Conservation (phyloP, 2,797 vertebrate genomes). For the Malacoraja senta region DNA sequence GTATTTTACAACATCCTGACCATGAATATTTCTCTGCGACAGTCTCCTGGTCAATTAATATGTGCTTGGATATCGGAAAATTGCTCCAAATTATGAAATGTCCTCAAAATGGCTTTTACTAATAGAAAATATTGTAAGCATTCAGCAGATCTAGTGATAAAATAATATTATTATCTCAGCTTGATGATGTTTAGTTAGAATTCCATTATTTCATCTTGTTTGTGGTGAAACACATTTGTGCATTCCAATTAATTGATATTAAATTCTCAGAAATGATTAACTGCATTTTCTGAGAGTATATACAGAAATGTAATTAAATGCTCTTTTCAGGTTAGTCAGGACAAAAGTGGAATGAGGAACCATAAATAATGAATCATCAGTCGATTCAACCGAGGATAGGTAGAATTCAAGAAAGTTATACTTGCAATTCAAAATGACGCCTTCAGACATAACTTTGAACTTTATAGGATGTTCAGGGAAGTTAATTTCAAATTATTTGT, state of each 20-base stretch:
- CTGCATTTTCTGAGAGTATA: background rate
- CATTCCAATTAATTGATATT: conserved; percentile 14
- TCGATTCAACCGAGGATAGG: too few species aligned
- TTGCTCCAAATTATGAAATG: background rate
- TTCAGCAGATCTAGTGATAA: background rate
- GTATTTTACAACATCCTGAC: background rate
- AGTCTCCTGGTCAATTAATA: background rate
- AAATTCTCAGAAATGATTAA: background rate
- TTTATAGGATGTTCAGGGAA: background rate
- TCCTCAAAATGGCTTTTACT: background rate
- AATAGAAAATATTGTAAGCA: background rate
- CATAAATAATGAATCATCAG: background rate
- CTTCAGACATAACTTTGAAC: background rate
- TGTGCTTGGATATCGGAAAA: background rate
- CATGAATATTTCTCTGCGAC: background rate
- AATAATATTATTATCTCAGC: background rate
- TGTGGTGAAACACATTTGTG: too few species aligned
- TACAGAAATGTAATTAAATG: background rate
- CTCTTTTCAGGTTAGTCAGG: background rate
- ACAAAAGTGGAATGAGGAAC: background rate
- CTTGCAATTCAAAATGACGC: background rate
- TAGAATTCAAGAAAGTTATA: background rate
- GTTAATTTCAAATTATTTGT: background rate
- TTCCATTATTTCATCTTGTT: background rate
- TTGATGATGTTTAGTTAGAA: background rate